These are phyloP conservation scores for Drosophila busckii DNA, from an alignment of 1,140 invertebrate species.

Conservation along the genomic window DNA sequence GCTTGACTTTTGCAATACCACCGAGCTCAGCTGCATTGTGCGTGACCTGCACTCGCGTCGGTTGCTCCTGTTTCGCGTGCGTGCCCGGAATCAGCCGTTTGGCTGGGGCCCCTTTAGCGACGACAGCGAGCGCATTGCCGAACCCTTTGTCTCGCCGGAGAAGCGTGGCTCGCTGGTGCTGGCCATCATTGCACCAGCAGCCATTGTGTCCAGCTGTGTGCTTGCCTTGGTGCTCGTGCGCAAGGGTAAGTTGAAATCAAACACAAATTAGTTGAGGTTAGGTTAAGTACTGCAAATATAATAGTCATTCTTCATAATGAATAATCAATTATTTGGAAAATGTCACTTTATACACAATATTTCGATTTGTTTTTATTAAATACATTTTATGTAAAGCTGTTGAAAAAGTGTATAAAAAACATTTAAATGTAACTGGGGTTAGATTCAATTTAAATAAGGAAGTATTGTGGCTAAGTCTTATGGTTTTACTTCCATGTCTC, in stretches of 20 bases:
- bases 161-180: slow-evolving; percentile 80
- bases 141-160: slow-evolving; percentile 66
- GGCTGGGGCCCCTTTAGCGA: slow-evolving; percentile 88
- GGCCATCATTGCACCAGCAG: slow-evolving; percentile 81
- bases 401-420: no score
- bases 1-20: slow-evolving; percentile 89
- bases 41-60: slow-evolving; percentile 84
- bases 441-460: neutral
- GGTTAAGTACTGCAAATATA: no score
- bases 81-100: slow-evolving; percentile 86
- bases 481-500: neutral
- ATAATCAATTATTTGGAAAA: no score
- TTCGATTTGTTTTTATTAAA: no score
- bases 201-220: slow-evolving; percentile 78
- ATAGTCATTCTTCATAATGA: no score
- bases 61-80: slow-evolving; percentile 85
- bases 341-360: no score
- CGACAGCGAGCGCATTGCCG: slow-evolving; percentile 81
- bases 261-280: no score
- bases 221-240: slow-evolving; percentile 80
- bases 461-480: neutral
- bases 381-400: no score
- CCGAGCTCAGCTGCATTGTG: slow-evolving; percentile 88
- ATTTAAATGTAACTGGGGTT: no score
- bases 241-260: slow-evolving; percentile 44